Conservation (phyloP, 2,113 vertebrate species). For the Stercorarius parasiticus region DNA sequence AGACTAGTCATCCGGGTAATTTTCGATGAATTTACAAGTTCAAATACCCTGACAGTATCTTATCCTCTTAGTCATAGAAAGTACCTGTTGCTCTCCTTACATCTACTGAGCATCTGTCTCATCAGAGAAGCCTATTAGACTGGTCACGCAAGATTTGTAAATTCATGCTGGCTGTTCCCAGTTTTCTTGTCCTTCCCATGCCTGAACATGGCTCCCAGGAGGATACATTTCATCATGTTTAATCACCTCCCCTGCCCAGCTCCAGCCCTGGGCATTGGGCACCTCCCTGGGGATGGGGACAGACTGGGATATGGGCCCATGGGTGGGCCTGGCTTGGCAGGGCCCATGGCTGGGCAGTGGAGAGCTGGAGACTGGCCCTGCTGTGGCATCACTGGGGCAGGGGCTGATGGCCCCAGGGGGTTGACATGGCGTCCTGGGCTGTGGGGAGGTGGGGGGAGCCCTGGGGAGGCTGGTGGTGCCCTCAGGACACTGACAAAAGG, state of each 20-base stretch:
- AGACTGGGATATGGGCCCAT: fast-evolving
- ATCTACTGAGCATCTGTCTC: not conserved
- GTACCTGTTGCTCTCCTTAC: not conserved
- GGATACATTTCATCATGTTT: not conserved
- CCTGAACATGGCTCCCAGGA: not conserved
- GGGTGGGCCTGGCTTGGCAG: not conserved
- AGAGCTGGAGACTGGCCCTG: not conserved
- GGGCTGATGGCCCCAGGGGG: no score
- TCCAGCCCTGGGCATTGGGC: not conserved
- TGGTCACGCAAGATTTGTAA: not conserved
- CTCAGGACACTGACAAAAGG: not conserved
- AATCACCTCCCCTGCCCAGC: not conserved
- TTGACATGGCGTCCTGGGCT: not conserved
- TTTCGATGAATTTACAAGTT: not conserved
- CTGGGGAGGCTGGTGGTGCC: not conserved
- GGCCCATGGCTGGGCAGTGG: not conserved
- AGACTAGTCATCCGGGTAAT: not conserved
- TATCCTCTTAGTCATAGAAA: not conserved
- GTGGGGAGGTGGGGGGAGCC: fast-evolving
- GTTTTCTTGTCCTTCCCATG: not conserved
- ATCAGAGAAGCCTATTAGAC: not conserved
- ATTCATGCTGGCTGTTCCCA: not conserved
- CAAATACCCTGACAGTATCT: not conserved
- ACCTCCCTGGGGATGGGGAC: not conserved
- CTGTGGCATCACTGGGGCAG: fast-evolving